phyloP scores from a whole-genome alignment of 2,888 invertebrate species.

The Xestoiulus laeticollis region DNA sequence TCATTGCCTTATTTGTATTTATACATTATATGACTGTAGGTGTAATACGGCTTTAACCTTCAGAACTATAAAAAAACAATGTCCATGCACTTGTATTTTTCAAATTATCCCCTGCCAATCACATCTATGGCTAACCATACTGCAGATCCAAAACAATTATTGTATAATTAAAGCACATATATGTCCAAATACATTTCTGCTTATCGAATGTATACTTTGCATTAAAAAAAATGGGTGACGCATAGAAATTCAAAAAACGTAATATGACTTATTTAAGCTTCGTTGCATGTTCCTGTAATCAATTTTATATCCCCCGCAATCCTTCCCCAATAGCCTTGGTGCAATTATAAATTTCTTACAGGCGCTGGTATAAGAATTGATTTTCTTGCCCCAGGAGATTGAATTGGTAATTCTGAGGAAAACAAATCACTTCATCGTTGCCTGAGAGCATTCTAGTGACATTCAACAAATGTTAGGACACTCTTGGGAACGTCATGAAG shows the following conservation, averaged over 20 bases:
- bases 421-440: neutral
- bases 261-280: neutral
- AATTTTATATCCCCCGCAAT: neutral
- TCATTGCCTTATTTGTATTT: too few species aligned
- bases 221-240: too few species aligned
- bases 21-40: too few species aligned
- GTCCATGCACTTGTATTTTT: too few species aligned
- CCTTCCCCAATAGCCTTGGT: neutral
- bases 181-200: too few species aligned
- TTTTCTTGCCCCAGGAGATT: neutral
- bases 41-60: too few species aligned
- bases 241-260: neutral
- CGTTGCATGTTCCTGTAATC: neutral
- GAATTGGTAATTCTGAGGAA: neutral
- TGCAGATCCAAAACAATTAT: too few species aligned
- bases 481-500: neutral
- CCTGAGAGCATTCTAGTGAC: neutral
- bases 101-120: too few species aligned
- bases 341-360: neutral
- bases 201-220: too few species aligned
- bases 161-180: too few species aligned
- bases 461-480: conserved; percentile 5
- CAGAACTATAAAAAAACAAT: too few species aligned
- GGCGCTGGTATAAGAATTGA: conserved; percentile 1
- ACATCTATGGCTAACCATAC: too few species aligned